These are phyloP conservation scores for Drosophila picticornis DNA, from an alignment of 2,888 invertebrate species.

Conservation along the genomic window DNA sequence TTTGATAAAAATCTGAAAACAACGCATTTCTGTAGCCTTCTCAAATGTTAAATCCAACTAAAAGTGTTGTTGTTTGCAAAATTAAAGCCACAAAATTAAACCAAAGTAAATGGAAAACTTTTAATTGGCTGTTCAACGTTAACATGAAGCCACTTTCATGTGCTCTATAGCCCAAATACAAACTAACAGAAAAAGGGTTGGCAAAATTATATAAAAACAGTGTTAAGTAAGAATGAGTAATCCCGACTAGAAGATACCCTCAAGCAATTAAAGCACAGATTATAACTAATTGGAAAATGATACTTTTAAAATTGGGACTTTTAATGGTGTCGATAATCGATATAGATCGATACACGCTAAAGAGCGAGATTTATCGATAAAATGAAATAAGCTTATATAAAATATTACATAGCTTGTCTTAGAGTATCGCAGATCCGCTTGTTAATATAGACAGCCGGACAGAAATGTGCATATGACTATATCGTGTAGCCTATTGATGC, in stretches of 20 bases:
- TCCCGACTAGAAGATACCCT: background rate
- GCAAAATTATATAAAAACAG: background rate
- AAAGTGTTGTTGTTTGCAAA: background rate
- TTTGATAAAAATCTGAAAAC: background rate
- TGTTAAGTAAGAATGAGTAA: background rate
- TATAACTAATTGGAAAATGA: background rate
- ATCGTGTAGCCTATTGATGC: background rate
- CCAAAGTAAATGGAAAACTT: background rate
- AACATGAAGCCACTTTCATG: background rate
- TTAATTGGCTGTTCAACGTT: conserved; percentile 12
- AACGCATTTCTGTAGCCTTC: conserved; percentile 42
- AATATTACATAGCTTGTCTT: background rate
- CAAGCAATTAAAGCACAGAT: background rate
- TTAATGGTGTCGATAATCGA: background rate
- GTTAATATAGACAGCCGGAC: background rate
- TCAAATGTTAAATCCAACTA: conserved; percentile 11
- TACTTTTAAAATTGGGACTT: background rate
- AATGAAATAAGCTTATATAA: background rate
- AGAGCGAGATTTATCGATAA: background rate
- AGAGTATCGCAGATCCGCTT: background rate
- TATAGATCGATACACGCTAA: background rate
- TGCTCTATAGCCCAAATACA: background rate
- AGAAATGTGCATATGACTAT: background rate
- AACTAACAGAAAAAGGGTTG: background rate
- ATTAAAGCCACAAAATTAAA: background rate